Evolutionary conservation across 2,113 vertebrate genomes (phyloP).

Genomic region (Gopherus evgoodei): DNA sequence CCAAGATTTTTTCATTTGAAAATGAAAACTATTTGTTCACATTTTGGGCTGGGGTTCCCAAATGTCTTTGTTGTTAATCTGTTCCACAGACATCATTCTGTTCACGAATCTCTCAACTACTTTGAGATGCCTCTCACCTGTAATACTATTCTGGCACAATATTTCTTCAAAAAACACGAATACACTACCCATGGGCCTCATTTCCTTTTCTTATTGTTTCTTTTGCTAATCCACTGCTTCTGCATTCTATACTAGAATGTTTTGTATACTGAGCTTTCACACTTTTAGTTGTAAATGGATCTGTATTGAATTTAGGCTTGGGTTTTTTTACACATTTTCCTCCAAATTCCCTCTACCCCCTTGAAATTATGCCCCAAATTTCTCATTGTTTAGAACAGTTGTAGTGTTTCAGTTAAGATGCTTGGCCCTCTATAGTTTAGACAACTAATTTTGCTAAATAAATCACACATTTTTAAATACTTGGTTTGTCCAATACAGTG

Average conservation of each 20-base stretch:
- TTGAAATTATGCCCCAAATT: background rate
- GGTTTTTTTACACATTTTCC: background rate
- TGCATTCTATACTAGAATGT: background rate
- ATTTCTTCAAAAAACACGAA: background rate
- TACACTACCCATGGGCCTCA: rapidly evolving
- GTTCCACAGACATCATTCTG: background rate
- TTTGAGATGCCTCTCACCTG: background rate
- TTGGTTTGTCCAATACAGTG: background rate
- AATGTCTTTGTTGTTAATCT: background rate
- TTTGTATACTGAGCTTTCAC: background rate
- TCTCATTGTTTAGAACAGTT: background rate
- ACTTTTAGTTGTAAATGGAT: background rate
- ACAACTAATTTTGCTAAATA: background rate
- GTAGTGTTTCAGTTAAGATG: background rate
- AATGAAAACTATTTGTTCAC: background rate
- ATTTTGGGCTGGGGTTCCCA: background rate
- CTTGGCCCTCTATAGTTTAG: background rate
- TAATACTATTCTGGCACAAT: background rate
- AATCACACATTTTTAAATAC: background rate
- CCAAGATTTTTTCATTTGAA: background rate
- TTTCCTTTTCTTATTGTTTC: background rate
- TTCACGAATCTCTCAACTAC: background rate
- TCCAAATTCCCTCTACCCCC: background rate
- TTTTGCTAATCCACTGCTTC: background rate
- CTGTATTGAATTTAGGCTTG: background rate